A percentile compares a stretch with the other conserved stretches of the same genome.
These are phyloP conservation scores for Scotopteryx bipunctaria DNA, from an alignment of 2,888 invertebrate species.

Conservation along the genomic window DNA sequence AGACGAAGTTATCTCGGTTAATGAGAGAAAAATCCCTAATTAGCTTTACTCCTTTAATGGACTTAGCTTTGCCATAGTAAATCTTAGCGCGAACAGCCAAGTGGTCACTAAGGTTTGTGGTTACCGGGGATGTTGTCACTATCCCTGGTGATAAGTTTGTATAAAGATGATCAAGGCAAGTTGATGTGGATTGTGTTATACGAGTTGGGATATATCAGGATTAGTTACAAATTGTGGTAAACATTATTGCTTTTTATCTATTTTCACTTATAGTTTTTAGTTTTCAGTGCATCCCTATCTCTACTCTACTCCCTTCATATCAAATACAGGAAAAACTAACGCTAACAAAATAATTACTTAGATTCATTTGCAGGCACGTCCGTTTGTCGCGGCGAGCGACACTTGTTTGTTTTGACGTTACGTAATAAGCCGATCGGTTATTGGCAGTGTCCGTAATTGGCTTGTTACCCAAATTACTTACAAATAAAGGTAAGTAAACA, in stretches of 20 bases:
- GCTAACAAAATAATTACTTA: not conserved
- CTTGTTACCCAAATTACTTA: constrained; percentile 13
- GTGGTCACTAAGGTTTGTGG: not conserved
- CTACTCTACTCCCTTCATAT: not conserved
- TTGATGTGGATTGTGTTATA: not conserved
- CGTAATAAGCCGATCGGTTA: constrained; percentile 20
- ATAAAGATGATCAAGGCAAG: not conserved
- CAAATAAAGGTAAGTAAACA: constrained; percentile 12
- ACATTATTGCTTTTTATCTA: too few relatives aligned
- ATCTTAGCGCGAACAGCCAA: not conserved
- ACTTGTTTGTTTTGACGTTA: constrained; percentile 20
- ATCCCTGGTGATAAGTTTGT: not conserved
- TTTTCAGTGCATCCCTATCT: too few relatives aligned
- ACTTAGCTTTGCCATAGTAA: too few relatives aligned
- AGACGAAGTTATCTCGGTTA: too few relatives aligned
- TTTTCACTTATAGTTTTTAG: too few relatives aligned
- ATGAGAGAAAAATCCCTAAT: too few relatives aligned
- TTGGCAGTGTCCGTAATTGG: constrained; percentile 15
- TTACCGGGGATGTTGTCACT: not conserved
- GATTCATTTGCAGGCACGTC: constrained; percentile 23
- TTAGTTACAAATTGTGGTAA: too few relatives aligned
- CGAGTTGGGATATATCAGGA: constrained; percentile 27
- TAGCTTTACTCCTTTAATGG: too few relatives aligned
- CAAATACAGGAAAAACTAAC: not conserved
- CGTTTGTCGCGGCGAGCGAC: constrained; percentile 15